Evolutionary conservation across 2,888 invertebrate species (phyloP), one percentile per base, ranked within the genome.

Genomic region (Limnephilus auricula): DNA sequence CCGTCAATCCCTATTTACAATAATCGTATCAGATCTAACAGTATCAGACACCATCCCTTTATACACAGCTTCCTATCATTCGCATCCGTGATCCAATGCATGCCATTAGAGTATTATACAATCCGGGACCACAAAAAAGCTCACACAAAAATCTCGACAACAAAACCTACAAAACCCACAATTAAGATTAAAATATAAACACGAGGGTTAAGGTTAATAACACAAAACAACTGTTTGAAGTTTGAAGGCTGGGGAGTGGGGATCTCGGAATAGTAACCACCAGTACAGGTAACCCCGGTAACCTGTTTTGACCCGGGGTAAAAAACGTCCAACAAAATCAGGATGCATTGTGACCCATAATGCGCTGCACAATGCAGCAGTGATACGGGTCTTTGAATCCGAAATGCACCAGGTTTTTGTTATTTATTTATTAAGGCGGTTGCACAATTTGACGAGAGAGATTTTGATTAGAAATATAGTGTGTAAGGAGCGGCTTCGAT

Each of bases 151-250:
- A 80, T 31, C 50, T 12, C 86, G 82, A 91, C 34, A 80, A 30
- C 32, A 91, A n/a, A 80, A 30, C 32, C 34, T 80, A 89, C 88
- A 90, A 92, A 92, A 92, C 90, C 84, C 78, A 90, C 92, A 92
- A 92, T 92, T 92, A 92, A 83, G 89, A 65, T 87, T 32, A 92
- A 92, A 92, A 90, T 87, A 88, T 83, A 84, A 91, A 82, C 91
- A 40, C 90, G 87, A 34, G 45, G 90, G 31, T 87, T 88, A 83
- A 90, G 91, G 91, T 91, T 92, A 92, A 90, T 91, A 82, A 80
- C 89, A 89, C 82, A 91, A 91, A 91, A 83, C 65, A 89, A 79
- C 79, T 88, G 90, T 25, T 32, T 65, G 90, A 90, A 90, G 83
- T 50, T 87, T 92, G 80, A 45, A 45, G 40, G 40, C 40, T 40